Evolutionary conservation across 2,797 vertebrate species (phyloP), one percentile per base, ranked within the genome.

Genomic region (Urosaurus nigricauda): DNA sequence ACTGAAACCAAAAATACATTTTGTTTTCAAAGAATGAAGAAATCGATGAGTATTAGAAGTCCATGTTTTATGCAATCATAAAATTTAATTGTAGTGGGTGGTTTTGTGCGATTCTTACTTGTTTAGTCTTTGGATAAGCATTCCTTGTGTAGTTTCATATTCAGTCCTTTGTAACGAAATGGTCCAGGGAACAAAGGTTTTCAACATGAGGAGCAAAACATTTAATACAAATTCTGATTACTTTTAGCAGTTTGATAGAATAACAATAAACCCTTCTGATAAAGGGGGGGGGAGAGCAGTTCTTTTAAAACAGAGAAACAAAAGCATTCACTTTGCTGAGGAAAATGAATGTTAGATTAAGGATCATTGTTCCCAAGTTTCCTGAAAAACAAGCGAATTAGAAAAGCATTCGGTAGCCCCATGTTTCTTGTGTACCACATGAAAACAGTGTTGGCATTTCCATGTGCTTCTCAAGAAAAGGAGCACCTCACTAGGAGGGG

Each of bases 401-500:
- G 9, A 43, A 77, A 11, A 4, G 21, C 43, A 26, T 77, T 77
- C 40, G 47, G 40, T 77, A 47, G 60, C 47, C 26, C 3, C 32
- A 7, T 63, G 9, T 51, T 51, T 51, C 47, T 51, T 51, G 16
- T 40, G 12, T 84, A 89, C 88, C 9, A 68, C 1, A 86, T 92
- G 71, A 26, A 90, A 91, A 90, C 89, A 74, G 24, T 73, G 7
- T 0, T 2, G 16, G 0, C 80, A 82, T 85, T 83, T 87, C 2
- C 43, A 37, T 4, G 0, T 12, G 14, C 9, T 92, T 93, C 65
- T 65, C 19, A 73, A 37, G 14, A 4, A 2, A 90, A 0, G 0
- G 0, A 80, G n/a, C 74, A 65, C 3, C 17, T 5, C 47, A 51
- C 47, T 51, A 51, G 47, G 7, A 51, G 47, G 47, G 47, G 47